Conservation (phyloP, 2,113 vertebrate species). For the Aldabrachelys gigantea region DNA sequence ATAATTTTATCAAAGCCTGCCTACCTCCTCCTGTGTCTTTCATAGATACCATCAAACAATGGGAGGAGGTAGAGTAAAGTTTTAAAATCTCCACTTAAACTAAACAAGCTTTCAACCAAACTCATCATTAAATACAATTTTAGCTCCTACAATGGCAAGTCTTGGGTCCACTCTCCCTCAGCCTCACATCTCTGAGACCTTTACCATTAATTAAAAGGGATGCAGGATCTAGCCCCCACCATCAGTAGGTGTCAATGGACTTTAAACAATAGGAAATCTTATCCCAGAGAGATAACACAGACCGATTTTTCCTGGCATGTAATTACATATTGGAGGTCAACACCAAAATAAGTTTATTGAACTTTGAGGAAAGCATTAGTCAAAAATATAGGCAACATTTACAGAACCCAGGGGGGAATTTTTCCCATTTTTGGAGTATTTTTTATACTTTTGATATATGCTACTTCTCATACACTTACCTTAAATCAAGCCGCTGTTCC, state of each 20-base stretch:
- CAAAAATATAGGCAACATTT: background rate
- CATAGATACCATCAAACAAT: slow-evolving; percentile 67
- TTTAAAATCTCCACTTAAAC: slow-evolving; percentile 42
- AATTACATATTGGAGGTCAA: background rate
- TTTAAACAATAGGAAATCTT: slow-evolving; percentile 66
- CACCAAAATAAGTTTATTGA: background rate
- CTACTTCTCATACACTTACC: background rate
- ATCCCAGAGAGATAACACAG: slow-evolving; percentile 58
- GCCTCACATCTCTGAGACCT: slow-evolving; percentile 27
- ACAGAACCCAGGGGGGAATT: background rate
- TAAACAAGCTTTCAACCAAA: slow-evolving; percentile 40
- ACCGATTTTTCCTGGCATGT: slow-evolving; percentile 3
- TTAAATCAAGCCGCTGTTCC: background rate
- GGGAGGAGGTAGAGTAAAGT: slow-evolving; percentile 37
- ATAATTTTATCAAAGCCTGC: slow-evolving; percentile 46
- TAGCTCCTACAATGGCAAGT: slow-evolving; percentile 28
- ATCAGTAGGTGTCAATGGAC: slow-evolving; percentile 44
- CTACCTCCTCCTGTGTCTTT: slow-evolving; percentile 61
- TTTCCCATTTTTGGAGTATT: background rate
- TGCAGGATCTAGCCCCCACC: slow-evolving; percentile 62
- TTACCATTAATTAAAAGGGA: slow-evolving; percentile 26
- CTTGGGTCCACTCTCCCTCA: background rate
- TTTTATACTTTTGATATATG: background rate
- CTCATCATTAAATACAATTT: slow-evolving; percentile 53
- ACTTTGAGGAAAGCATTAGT: background rate